Percentiles rank a stretch among this genome's conserved stretches.
Conservation (phyloP, 1,140 invertebrate genomes). For the Hypothenemus hampei region DNA sequence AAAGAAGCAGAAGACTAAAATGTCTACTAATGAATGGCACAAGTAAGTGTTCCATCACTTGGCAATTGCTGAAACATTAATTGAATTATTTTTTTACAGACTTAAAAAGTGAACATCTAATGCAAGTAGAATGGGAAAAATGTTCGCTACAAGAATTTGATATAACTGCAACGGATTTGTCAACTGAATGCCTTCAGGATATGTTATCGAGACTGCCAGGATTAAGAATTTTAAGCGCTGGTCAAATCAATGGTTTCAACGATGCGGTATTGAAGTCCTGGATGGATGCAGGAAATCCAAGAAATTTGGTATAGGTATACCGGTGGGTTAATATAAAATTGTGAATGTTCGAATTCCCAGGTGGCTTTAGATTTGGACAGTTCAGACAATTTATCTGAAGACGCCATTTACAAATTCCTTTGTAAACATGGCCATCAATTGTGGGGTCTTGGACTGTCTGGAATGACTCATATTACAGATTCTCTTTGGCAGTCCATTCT, state of each 20-base stretch:
- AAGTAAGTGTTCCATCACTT: constrained; percentile 56
- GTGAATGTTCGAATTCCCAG: constrained; percentile 44
- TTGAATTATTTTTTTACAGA: constrained; percentile 50
- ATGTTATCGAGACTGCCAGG: constrained; percentile 84
- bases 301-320: constrained; percentile 38
- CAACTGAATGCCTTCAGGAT: constrained; percentile 88
- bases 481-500: constrained; percentile 92
- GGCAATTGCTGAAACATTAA: background rate
- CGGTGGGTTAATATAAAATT: background rate
- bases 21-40: constrained; percentile 95
- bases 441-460: constrained; percentile 80
- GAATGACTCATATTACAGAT: constrained; percentile 97
- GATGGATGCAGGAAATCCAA: constrained; percentile 83
- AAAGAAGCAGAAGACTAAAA: constrained; percentile 86
- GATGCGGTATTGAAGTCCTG: constrained; percentile 88
- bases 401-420: constrained; percentile 86
- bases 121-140: constrained; percentile 97
- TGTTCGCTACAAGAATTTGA: constrained; percentile 91
- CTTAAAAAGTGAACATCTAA: constrained; percentile 84
- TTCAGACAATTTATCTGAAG: constrained; percentile 93
- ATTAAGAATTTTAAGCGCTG: constrained; percentile 86
- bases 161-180: constrained; percentile 93
- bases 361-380: constrained; percentile 89
- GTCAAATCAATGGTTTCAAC: constrained; percentile 95
- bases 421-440: constrained; percentile 84